Evolutionary conservation across 2,888 invertebrate species (phyloP), one percentile per base, ranked within the genome.

Genomic region (Heteromurus nitidus): DNA sequence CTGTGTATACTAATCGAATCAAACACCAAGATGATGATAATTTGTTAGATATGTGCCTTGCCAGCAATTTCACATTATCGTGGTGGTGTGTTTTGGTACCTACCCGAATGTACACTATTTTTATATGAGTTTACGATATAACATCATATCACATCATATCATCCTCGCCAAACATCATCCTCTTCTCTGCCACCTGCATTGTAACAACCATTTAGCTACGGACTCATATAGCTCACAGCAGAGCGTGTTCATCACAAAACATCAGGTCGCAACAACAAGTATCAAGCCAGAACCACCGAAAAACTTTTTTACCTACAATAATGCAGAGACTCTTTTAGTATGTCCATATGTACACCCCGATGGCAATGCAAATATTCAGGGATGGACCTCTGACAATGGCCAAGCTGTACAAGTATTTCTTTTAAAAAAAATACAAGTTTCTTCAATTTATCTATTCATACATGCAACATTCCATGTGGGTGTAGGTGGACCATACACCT

Each of bases 21-120:
- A 73, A 73, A 62, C 53, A 30, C n/a, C 50, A 44, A 67, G 26
- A 67, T 67, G 62, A 47, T 44, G 47, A 67, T 67, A 64, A 64
- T 47, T 67, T 67, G 26, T 26, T 24, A 67, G 47, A 67, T n/a
- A n/a, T 67, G 44, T 67, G 67, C 26, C n/a, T 47, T 47, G 67
- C 44, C 67, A 26, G 36, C 30, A 47, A 67, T 67, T 31, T 64
- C 50, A 18, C n/a, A 62, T 36, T 30, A 62, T 62, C 28, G n/a
- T 62, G 62, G n/a, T 62, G 62, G n/a, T 62, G 2, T 58, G 7
- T 60, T 62, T 9, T 60, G 60, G 30, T 62, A 30, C 62, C 36
- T 20, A n/a, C n/a, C n/a, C n/a, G n/a, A n/a, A n/a, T n/a, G 20
- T 9, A 20, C n/a, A 30, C 11, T 7, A 11, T 18, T 58, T 26